Evolutionary conservation across 2,888 invertebrate species (phyloP).

Genomic region (Cinara cedri): DNA sequence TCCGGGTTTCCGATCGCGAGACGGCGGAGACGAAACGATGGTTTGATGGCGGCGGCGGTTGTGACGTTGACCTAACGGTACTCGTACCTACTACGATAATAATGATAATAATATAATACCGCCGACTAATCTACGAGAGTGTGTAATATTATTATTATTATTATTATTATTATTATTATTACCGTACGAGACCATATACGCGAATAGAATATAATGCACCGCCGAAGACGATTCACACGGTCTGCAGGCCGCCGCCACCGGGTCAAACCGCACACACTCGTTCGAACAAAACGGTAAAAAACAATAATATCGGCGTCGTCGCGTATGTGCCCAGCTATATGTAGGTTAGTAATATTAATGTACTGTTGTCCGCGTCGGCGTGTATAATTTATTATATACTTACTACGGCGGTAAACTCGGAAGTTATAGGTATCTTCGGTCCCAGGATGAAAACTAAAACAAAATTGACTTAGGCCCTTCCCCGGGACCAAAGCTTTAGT

Average conservation of each 20-base stretch:
- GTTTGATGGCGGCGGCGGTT: not conserved
- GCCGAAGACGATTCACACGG: slow-evolving; percentile 27
- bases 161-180: not conserved
- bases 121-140: not conserved
- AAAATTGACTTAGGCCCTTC: no score
- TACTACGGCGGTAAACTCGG: no score
- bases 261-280: slow-evolving; percentile 22
- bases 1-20: no score
- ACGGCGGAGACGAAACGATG: no score
- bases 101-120: not conserved
- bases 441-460: no score
- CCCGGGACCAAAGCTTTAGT: no score
- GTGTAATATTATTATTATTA: not conserved
- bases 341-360: not conserved
- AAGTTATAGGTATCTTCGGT: no score
- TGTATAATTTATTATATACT: no score
- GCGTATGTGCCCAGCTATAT: no score
- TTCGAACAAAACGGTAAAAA: slow-evolving; percentile 1
- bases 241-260: slow-evolving; percentile 9
- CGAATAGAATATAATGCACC: not conserved
- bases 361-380: no score
- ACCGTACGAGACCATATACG: not conserved
- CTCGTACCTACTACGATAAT: not conserved
- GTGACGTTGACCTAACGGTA: not conserved
- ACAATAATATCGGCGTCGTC: no score